These are phyloP conservation scores for Drosophila meridionalis DNA, from an alignment of 2,888 invertebrate species.

Conservation along the genomic window DNA sequence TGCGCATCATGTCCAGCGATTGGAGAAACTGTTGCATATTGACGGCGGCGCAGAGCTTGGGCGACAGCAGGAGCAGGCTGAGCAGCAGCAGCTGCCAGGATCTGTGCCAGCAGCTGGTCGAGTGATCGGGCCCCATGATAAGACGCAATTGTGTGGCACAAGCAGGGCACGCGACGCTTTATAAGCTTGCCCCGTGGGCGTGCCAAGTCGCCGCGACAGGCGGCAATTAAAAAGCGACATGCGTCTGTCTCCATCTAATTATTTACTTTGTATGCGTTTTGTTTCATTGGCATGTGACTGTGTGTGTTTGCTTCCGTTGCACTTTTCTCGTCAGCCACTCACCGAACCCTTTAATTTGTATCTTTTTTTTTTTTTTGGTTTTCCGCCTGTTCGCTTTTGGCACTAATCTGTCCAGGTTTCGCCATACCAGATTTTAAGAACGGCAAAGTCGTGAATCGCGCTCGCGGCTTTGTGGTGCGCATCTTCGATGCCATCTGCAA, in stretches of 20 bases:
- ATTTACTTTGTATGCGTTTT: slow-evolving; percentile 6
- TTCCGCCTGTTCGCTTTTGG: slow-evolving; percentile 21
- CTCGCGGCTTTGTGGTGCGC: slow-evolving; percentile 87
- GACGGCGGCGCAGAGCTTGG: slow-evolving; percentile 28
- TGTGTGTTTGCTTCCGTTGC: slow-evolving; percentile 52
- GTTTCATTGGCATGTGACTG: slow-evolving; percentile 8
- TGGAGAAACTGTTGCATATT: slow-evolving; percentile 82
- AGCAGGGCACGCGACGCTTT: slow-evolving; percentile 24
- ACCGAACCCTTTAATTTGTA: slow-evolving; percentile 42
- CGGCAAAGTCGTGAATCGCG: slow-evolving; percentile 86
- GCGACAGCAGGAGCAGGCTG: slow-evolving; percentile 31
- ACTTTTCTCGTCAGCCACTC: slow-evolving; percentile 53
- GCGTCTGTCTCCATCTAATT: slow-evolving; percentile 34
- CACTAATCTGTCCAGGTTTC: slow-evolving; percentile 78
- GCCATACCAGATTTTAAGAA: slow-evolving; percentile 86
- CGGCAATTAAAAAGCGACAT: slow-evolving; percentile 40
- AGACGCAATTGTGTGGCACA: slow-evolving; percentile 30
- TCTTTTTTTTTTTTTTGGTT: slow-evolving; percentile 8
- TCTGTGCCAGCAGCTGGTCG: background rate
- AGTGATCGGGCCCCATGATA: slow-evolving; percentile 22
- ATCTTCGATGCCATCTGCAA: slow-evolving; percentile 88
- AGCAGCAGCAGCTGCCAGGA: slow-evolving; percentile 40
- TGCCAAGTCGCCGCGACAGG: slow-evolving; percentile 15
- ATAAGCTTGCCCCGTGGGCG: slow-evolving; percentile 41
- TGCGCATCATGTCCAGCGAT: slow-evolving; percentile 83